These are phyloP conservation scores for Psephotus haematonotus DNA, from an alignment of 2,113 vertebrate species.

Conservation along the genomic window DNA sequence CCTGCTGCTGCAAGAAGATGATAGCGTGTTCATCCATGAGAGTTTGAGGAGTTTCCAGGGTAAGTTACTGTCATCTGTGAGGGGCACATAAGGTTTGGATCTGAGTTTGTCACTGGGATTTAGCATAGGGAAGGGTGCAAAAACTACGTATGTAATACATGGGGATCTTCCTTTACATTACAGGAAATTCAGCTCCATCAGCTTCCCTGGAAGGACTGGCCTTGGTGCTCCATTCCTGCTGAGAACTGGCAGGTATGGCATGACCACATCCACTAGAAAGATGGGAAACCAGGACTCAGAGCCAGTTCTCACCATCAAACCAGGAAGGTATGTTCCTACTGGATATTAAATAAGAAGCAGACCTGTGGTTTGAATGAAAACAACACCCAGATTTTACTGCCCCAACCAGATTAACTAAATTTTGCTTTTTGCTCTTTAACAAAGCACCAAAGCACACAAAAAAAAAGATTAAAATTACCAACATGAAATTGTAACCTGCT, in stretches of 20 bases:
- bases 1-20: background rate
- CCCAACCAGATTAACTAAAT: background rate
- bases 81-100: background rate
- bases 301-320: background rate
- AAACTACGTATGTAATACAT: background rate
- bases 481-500: background rate
- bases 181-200: background rate
- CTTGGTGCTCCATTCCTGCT: background rate
- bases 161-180: background rate
- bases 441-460: background rate
- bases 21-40: background rate
- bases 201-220: background rate
- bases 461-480: background rate
- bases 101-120: background rate
- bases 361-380: background rate
- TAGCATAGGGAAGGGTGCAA: background rate
- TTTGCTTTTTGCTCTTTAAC: background rate
- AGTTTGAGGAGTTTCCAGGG: background rate
- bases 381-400: background rate
- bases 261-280: background rate
- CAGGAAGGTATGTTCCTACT: background rate
- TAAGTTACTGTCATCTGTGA: background rate
- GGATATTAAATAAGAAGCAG: background rate
- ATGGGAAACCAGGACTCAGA: background rate
- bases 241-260: background rate